Evolutionary conservation across 2,888 invertebrate species (phyloP).

Genomic region (Noctua janthe): DNA sequence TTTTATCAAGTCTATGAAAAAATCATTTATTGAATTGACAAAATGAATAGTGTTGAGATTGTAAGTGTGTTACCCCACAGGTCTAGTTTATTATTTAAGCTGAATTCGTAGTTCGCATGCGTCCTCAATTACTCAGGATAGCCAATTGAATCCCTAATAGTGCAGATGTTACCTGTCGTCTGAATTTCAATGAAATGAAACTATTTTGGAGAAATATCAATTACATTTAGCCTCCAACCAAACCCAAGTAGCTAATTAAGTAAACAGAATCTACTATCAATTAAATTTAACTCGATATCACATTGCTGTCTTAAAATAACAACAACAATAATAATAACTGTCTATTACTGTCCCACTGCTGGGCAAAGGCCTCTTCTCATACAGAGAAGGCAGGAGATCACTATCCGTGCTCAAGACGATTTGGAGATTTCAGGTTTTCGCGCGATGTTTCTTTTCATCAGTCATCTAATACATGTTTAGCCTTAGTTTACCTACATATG

Average conservation of each 20-base stretch:
- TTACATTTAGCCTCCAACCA: not conserved
- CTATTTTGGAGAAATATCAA: not conserved
- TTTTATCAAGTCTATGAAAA: not conserved
- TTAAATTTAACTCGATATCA: not conserved
- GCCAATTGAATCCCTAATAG: not conserved
- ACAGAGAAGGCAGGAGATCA: too few relatives aligned
- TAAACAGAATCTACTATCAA: not conserved
- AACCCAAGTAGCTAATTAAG: not conserved
- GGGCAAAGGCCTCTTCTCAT: too few relatives aligned
- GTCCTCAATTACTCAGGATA: constrained; percentile 4
- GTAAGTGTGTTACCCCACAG: not conserved
- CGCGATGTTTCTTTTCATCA: too few relatives aligned
- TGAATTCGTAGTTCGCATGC: not conserved
- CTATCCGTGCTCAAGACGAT: too few relatives aligned
- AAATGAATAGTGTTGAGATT: not conserved
- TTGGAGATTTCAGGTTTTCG: too few relatives aligned
- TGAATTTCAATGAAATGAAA: constrained; percentile 1
- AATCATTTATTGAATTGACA: not conserved
- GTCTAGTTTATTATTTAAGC: too few relatives aligned
- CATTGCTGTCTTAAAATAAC: not conserved
- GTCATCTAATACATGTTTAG: too few relatives aligned
- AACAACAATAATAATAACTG: too few relatives aligned
- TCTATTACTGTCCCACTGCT: too few relatives aligned
- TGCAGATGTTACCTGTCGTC: constrained; percentile 5
- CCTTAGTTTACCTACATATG: too few relatives aligned